phyloP scores from a whole-genome alignment of 1,140 invertebrate genomes.

The Zaprionus ornatus region DNA sequence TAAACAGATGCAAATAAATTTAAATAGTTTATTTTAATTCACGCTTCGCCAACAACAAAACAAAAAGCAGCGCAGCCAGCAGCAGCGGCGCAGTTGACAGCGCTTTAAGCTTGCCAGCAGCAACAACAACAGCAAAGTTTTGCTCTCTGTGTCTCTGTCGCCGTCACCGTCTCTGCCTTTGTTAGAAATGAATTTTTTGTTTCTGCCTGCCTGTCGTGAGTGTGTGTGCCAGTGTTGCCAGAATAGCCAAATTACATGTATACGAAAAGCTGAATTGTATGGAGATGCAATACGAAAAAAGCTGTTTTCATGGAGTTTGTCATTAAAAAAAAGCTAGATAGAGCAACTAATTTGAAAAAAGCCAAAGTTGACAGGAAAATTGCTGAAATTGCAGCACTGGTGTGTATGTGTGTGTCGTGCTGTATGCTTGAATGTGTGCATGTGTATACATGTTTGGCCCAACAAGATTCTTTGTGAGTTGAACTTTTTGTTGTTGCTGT shows the following conservation, averaged over 20 bases:
- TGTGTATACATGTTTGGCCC: slow-evolving; percentile 49
- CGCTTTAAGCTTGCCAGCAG: slow-evolving; percentile 46
- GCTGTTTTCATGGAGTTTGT: too few relatives aligned
- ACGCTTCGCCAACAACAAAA: slow-evolving; percentile 73
- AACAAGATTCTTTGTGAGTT: slow-evolving; percentile 47
- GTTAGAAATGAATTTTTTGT: slow-evolving; percentile 46
- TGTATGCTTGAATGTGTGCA: slow-evolving; percentile 40
- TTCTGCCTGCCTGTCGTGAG: not conserved
- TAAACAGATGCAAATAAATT: slow-evolving; percentile 81
- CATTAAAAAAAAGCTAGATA: too few relatives aligned
- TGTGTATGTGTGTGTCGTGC: too few relatives aligned
- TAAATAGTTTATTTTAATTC: slow-evolving; percentile 82
- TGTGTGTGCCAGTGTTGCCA: too few relatives aligned
- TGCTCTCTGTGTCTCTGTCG: slow-evolving; percentile 26
- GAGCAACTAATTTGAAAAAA: too few relatives aligned
- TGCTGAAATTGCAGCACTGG: too few relatives aligned
- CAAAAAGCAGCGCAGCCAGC: slow-evolving; percentile 48
- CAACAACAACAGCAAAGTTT: slow-evolving; percentile 30
- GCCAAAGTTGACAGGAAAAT: too few relatives aligned
- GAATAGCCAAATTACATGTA: too few relatives aligned
- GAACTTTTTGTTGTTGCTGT: slow-evolving; percentile 25
- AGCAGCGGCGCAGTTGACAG: slow-evolving; percentile 38
- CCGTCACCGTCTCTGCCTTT: slow-evolving; percentile 37
- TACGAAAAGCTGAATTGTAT: too few relatives aligned
- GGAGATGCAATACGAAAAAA: too few relatives aligned